Evolutionary conservation across 2,888 invertebrate species (phyloP), one percentile per base, ranked within the genome.

Genomic region (Seira sanloemensis): DNA sequence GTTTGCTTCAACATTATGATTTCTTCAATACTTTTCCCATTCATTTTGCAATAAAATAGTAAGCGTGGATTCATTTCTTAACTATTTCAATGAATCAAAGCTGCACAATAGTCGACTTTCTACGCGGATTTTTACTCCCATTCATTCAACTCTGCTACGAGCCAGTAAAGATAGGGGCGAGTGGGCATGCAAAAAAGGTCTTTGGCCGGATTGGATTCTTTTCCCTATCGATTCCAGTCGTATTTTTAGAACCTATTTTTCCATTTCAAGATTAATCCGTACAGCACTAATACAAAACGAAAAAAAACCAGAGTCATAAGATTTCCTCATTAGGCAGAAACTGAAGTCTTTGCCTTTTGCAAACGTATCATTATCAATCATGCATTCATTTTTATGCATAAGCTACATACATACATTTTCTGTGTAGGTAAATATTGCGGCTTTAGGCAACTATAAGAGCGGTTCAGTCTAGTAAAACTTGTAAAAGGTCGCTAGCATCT

Each of bases 311-410:
- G n/a, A n/a, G n/a, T n/a, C n/a, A n/a, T n/a, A n/a, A n/a, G n/a
- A n/a, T n/a, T 18, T 58, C 58, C 58, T 58, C n/a, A 4, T 58
- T 58, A 5, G 5, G 58, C 58, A n/a, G 18, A 58, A 4, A 7
- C 5, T 7, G 12, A 37, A 37, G 37, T 7, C 4, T 37, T 4
- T 12, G 37, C 37, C 37, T 37, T 37, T 37, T 12, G 37, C 37
- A 37, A 37, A 12, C n/a, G n/a, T n/a, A n/a, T n/a, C n/a, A n/a
- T n/a, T 58, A 58, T 58, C 58, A 58, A 58, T 58, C 58, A 58
- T 58, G 58, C 58, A n/a, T 58, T 4, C 37, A 7, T 12, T 7
- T 12, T 12, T 37, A 7, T 37, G 37, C 37, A 37, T 37, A 37
- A 37, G 12, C 4, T 37, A 37, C 12, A 12, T 12, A 37, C n/a